phyloP scores from a whole-genome alignment of 2,113 vertebrate genomes.

The Campylomormyrus numenius region DNA sequence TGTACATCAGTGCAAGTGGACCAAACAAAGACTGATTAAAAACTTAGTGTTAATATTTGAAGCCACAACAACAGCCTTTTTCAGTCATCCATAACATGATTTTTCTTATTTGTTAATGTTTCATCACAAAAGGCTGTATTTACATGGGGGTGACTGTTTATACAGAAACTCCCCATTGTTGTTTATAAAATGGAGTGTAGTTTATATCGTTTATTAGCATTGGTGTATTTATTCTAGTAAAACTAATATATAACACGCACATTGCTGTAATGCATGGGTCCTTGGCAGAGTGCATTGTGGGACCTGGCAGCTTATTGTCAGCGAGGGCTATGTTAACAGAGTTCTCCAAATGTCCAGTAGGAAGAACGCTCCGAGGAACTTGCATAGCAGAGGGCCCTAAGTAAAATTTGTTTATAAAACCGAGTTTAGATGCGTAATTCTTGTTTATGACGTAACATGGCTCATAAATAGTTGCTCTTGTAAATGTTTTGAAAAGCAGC shows the following conservation, averaged over 20 bases:
- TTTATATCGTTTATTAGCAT: conserved; percentile 2
- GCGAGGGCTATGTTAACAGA: background rate
- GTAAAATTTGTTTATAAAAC: conserved; percentile 9
- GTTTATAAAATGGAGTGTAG: background rate
- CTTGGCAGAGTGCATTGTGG: background rate
- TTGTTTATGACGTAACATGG: conserved; percentile 6
- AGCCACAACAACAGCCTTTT: conserved; percentile 1
- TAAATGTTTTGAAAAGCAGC: conserved; percentile 2
- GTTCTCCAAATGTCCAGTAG: background rate
- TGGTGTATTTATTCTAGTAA: background rate
- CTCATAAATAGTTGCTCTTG: conserved; percentile 4
- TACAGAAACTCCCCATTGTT: background rate
- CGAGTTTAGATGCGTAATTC: conserved; percentile 14
- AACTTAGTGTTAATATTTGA: background rate
- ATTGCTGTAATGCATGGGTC: background rate
- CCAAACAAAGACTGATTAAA: background rate
- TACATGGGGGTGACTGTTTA: background rate
- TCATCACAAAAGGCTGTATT: background rate
- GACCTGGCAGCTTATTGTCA: background rate
- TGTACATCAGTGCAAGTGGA: background rate
- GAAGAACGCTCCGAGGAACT: background rate
- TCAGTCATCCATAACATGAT: background rate
- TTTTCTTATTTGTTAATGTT: conserved; percentile 1
- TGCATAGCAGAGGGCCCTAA: background rate
- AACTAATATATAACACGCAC: background rate